Evolutionary conservation across 2,797 vertebrate species (phyloP).

Genomic region (Manis crassicaudata): DNA sequence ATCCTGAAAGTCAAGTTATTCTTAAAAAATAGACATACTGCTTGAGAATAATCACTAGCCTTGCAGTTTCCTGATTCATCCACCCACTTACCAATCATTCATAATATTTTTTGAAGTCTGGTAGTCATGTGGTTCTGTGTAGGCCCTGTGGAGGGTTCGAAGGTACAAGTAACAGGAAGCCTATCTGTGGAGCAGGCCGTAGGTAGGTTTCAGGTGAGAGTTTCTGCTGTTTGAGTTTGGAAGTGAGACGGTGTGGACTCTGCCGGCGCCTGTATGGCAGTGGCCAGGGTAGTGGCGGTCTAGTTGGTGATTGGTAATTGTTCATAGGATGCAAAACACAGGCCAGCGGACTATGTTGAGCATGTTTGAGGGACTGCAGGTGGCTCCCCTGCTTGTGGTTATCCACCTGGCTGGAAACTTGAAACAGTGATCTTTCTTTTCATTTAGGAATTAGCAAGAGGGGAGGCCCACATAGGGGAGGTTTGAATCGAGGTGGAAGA

Average conservation of each 20-base stretch:
- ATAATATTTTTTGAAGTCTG: slow-evolving; percentile 56
- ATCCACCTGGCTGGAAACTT: no score
- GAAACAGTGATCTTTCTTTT: no score
- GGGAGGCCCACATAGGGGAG: not conserved
- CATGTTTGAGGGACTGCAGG: not conserved
- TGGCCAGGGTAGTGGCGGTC: not conserved
- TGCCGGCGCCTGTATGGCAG: not conserved
- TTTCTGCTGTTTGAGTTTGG: not conserved
- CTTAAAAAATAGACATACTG: not conserved
- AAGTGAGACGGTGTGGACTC: not conserved
- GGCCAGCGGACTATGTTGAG: not conserved
- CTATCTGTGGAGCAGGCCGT: not conserved
- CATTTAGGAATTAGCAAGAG: not conserved
- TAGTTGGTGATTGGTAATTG: not conserved
- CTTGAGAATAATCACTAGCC: not conserved
- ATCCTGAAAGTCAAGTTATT: not conserved
- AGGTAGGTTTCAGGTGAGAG: not conserved
- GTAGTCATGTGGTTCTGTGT: not conserved
- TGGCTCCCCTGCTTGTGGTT: rapidly evolving
- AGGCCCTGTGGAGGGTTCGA: not conserved
- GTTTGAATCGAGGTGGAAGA: not conserved
- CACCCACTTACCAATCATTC: slow-evolving; percentile 20
- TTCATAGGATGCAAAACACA: not conserved
- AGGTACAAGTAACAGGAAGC: not conserved
- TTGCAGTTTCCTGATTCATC: not conserved